These are phyloP conservation scores for Phycodurus eques DNA, from an alignment of 2,113 vertebrate species.

Conservation along the genomic window DNA sequence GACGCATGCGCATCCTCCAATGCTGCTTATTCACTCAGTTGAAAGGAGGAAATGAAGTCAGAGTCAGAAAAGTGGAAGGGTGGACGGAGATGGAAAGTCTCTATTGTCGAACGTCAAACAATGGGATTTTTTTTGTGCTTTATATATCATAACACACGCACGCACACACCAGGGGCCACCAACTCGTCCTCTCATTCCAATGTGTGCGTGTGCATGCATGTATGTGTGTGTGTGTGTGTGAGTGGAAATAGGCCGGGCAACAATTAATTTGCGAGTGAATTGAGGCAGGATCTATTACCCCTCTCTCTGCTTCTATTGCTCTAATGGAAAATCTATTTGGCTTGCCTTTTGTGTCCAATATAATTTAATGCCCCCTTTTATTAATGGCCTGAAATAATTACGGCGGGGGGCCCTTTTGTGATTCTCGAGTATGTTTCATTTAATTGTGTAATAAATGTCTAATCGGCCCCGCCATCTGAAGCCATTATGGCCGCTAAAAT, in stretches of 20 bases:
- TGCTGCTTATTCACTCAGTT: slow-evolving; percentile 58
- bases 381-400: slow-evolving; percentile 99
- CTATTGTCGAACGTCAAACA: slow-evolving; percentile 87
- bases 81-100: slow-evolving; percentile 65
- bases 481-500: slow-evolving; percentile 99
- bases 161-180: slow-evolving; percentile 70
- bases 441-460: slow-evolving; percentile 99
- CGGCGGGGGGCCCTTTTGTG: slow-evolving; percentile 93
- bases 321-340: slow-evolving; percentile 99
- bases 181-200: slow-evolving; percentile 81
- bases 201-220: neutral
- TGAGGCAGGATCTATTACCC: slow-evolving; percentile 99
- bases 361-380: slow-evolving; percentile 99
- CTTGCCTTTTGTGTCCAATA: slow-evolving; percentile 99
- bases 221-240: slow-evolving; percentile 64
- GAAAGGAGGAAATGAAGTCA: slow-evolving; percentile 55
- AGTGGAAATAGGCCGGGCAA: slow-evolving; percentile 98
- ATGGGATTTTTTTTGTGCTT: slow-evolving; percentile 78
- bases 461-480: slow-evolving; percentile 99
- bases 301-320: slow-evolving; percentile 98
- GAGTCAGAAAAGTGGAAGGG: slow-evolving; percentile 54
- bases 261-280: slow-evolving; percentile 99
- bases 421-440: slow-evolving; percentile 99
- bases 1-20: slow-evolving; percentile 21
- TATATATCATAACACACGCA: slow-evolving; percentile 78